Percentiles rank a stretch among this genome's conserved stretches.
phyloP scores from a whole-genome alignment of 2,797 vertebrate genomes.

The Diplodus sargus region DNA sequence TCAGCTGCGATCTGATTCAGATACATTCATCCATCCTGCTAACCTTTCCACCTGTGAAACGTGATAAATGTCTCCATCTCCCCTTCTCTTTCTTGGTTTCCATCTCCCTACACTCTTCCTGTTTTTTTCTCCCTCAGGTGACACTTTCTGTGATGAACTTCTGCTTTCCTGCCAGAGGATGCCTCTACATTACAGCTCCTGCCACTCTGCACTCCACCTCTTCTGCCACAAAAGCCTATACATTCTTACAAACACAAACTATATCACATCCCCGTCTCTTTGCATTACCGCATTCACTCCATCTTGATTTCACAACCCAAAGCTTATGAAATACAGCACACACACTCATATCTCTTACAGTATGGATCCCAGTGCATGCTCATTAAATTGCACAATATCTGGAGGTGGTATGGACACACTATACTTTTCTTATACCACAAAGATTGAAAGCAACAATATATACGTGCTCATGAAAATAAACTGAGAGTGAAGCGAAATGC shows the following conservation, averaged over 20 bases:
- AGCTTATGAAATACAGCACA: constrained; percentile 44
- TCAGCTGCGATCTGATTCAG: constrained; percentile 7
- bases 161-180: constrained; percentile 44
- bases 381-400: constrained; percentile 23
- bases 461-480: constrained; percentile 9
- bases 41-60: constrained; percentile 24
- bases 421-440: not conserved
- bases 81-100: not conserved
- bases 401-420: not conserved
- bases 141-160: constrained; percentile 61
- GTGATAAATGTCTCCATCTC: constrained; percentile 16
- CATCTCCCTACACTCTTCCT: constrained; percentile 1
- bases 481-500: constrained; percentile 18
- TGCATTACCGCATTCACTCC: constrained; percentile 48
- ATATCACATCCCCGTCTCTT: constrained; percentile 53
- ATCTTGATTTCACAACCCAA: constrained; percentile 60
- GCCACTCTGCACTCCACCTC: constrained; percentile 51
- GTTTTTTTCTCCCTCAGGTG: constrained; percentile 10
- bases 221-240: constrained; percentile 9
- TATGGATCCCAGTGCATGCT: not conserved
- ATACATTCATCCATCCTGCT: not conserved
- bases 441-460: constrained; percentile 14
- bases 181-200: constrained; percentile 64
- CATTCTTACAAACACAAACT: constrained; percentile 38
- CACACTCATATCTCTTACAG: constrained; percentile 3